Evolutionary conservation across 2,113 vertebrate genomes (phyloP).

Genomic region (Indicator maculatus): DNA sequence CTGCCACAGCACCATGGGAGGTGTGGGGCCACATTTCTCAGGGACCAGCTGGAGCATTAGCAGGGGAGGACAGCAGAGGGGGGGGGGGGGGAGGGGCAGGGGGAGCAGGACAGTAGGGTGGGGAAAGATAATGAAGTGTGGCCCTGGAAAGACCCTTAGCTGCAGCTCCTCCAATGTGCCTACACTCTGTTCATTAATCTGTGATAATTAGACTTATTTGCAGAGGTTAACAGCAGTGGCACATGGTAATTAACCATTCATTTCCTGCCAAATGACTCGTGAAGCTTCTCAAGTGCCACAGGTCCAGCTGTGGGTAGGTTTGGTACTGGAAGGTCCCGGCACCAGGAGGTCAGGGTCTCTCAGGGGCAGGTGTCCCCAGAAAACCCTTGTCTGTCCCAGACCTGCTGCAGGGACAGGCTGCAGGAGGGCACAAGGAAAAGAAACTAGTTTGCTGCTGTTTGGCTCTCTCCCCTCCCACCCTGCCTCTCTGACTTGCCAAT

Average conservation of each 20-base stretch:
- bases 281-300: conserved; percentile 38
- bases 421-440: background rate
- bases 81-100: background rate
- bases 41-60: conserved; percentile 24
- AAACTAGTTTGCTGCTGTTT: background rate
- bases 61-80: background rate
- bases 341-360: background rate
- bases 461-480: background rate
- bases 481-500: rapidly evolving
- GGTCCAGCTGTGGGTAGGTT: background rate
- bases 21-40: conserved; percentile 14
- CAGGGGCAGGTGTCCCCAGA: rapidly evolving
- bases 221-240: conserved; percentile 79
- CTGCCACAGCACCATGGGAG: background rate
- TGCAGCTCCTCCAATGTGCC: conserved; percentile 68
- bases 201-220: conserved; percentile 82
- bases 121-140: conserved; percentile 76
- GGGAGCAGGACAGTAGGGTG: background rate
- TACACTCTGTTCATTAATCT: conserved; percentile 80
- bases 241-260: conserved; percentile 76
- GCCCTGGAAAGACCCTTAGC: conserved; percentile 63
- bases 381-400: background rate
- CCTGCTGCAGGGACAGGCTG: background rate
- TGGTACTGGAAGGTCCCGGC: background rate
- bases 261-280: conserved; percentile 37